Percentiles rank a stretch among this genome's conserved stretches.
phyloP scores from a whole-genome alignment of 2,888 invertebrate species.

The Prosopocoilus inquinatus region DNA sequence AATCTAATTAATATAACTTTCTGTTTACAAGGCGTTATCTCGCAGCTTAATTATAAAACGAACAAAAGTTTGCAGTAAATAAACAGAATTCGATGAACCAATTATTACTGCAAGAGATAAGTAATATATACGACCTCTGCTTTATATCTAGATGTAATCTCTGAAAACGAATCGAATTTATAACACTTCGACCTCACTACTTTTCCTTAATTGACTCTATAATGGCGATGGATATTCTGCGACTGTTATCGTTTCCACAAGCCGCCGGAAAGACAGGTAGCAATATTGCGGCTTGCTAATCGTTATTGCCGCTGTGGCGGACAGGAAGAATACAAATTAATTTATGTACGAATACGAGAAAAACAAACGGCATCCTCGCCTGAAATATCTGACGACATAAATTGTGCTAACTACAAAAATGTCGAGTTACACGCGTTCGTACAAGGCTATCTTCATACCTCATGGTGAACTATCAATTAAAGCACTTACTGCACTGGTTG shows the following conservation, averaged over 20 bases:
- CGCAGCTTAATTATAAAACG: no score
- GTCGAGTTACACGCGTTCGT: constrained; percentile 27
- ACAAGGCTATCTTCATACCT: constrained; percentile 47
- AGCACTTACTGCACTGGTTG: constrained; percentile 40
- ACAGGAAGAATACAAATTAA: not conserved
- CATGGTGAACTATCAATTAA: constrained; percentile 48
- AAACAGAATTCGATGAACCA: not conserved
- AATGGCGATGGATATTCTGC: not conserved
- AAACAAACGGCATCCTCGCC: constrained; percentile 7
- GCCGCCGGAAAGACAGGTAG: constrained; percentile 9
- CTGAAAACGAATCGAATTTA: constrained; percentile 11
- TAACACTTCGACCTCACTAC: not conserved
- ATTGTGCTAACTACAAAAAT: constrained; percentile 14
- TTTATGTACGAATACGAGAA: constrained; percentile 2
- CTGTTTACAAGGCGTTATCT: no score
- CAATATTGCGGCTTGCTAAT: not conserved
- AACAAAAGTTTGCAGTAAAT: no score
- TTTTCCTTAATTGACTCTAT: constrained; percentile 12
- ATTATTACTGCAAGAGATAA: not conserved
- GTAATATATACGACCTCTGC: not conserved
- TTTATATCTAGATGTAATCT: constrained; percentile 10
- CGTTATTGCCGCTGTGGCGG: not conserved
- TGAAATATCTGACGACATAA: constrained; percentile 12
- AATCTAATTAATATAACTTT: no score
- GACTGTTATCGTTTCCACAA: not conserved